Base-by-base conservation (phyloP, 35 echinoderm and acorn worm genomes). In the Holothuria glaberrima region DNA sequence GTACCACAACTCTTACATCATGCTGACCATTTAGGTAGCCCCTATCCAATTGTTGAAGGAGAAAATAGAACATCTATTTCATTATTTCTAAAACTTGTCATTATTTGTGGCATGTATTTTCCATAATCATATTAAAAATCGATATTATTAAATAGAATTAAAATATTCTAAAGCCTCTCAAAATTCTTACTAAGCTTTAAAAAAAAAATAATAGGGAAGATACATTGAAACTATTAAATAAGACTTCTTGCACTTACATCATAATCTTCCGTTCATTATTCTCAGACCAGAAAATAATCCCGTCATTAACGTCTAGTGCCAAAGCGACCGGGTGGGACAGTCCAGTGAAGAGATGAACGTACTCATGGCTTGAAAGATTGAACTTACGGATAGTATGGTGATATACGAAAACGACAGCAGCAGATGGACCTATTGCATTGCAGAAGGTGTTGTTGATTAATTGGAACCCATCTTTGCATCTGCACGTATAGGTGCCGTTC, bases 221-320 rank as follows among this genome's bases (percentile, higher is more conserved):
- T n/a, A n/a, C n/a, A n/a, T n/a, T n/a, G n/a, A n/a, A n/a, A n/a
- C n/a, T n/a, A n/a, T n/a, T n/a, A n/a, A n/a, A n/a, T n/a, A n/a
- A n/a, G n/a, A n/a, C n/a, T n/a, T n/a, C n/a, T n/a, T n/a, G n/a
- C 5, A 81, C 76, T 86, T 86, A 86, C 82, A 60, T 86, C 57
- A 63, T 63, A 56, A 95, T 95, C 50, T 76, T 92, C 32, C 90
- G 83, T 12, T 95, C 86, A 19, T 92, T 80, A 52, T 90, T 82
- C 88, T 98, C 96, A 13, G 96, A 94, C 96, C 96, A 98, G 72
- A 94, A 98, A 0, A 98, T 69, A 12, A 59, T 77, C 7, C 62
- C 38, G 27, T 91, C 96, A 21, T 91, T 48, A 48, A 83, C 60
- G 68, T 98, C 96, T 91, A 92, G 82, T 56, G 94, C 96, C 20